Evolutionary conservation across 2,888 invertebrate genomes (phyloP).

Genomic region (Drosophila fulvimacula): DNA sequence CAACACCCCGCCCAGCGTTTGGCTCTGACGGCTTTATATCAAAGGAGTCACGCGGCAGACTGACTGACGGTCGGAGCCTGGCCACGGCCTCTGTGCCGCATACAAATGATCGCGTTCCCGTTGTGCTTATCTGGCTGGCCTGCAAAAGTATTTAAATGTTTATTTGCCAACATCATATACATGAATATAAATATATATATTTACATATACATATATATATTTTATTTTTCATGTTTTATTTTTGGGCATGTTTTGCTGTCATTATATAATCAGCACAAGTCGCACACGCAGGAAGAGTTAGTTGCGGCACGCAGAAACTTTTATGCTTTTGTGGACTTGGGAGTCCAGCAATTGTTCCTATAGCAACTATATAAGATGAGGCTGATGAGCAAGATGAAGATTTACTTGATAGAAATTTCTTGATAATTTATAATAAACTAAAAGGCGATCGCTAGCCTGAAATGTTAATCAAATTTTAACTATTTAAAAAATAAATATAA

Average conservation of each 20-base stretch:
- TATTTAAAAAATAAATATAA: no score
- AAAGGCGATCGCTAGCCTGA: no score
- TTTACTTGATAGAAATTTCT: no score
- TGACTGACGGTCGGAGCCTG: conserved; percentile 20
- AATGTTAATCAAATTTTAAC: no score
- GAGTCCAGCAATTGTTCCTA: no score
- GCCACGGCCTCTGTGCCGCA: conserved; percentile 47
- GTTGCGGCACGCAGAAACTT: neutral
- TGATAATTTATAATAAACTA: no score
- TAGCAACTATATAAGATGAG: no score
- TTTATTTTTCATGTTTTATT: neutral
- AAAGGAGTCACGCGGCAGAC: conserved; percentile 71
- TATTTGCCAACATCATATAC: conserved; percentile 33
- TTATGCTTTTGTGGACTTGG: neutral
- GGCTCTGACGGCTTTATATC: conserved; percentile 70
- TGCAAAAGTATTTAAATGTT: conserved; percentile 67
- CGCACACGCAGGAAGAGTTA: conserved; percentile 33
- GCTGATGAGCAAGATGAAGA: no score
- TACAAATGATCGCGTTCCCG: conserved; percentile 58
- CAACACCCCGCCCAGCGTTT: conserved; percentile 62
- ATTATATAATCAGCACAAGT: conserved; percentile 80
- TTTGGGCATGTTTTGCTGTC: conserved; percentile 75
- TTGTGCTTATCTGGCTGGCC: conserved; percentile 22
- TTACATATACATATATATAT: neutral
- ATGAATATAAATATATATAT: neutral